Base-by-base conservation (phyloP, 2,113 vertebrate species). In the Gulo gulo region DNA sequence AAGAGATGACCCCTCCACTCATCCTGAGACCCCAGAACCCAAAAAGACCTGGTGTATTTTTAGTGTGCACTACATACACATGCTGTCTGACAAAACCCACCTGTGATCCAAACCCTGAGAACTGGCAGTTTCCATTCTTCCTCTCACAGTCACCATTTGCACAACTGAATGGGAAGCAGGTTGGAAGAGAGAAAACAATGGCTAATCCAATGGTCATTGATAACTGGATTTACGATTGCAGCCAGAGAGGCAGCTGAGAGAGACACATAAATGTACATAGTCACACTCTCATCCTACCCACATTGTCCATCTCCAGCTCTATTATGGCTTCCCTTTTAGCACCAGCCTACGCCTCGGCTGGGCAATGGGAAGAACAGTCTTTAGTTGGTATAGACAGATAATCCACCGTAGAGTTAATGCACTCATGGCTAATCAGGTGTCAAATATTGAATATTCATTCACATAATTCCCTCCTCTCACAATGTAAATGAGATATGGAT, bases 131-230 rank as follows among this genome's bases (percentile, higher is more conserved):
- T 42, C 24, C 87, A 80, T 89, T 76, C 55, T 86, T 69, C 90
- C 87, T 89, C 89, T 81, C 65, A 4, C 12, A 23, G 26, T 94
- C 89, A 84, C 93, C 74, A 87, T 76, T 67, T 92, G 88, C 42
- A 94, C 42, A 85, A 45, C 26, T 81, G 39, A 95, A 80, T 42
- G 65, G 82, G n/a, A 89, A 86, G 34, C 2, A 86, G 50, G 52
- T 18, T 83, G 80, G 88, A 93, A 69, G 47, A 93, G 78, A 92
- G 45, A 93, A 83, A 93, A 96, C 92, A 96, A 88, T 91, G 81
- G 79, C 79, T 95, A 94, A 97, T 94, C 91, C 78, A 92, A 90
- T 67, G 39, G 94, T 93, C 88, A 96, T 0, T 91, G 88, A 89
- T 69, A 85, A 97, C 42, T 78, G 93, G 71, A 94, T 95, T 96